phyloP scores from a whole-genome alignment of 1,140 invertebrate species.

The Heliconius himera region DNA sequence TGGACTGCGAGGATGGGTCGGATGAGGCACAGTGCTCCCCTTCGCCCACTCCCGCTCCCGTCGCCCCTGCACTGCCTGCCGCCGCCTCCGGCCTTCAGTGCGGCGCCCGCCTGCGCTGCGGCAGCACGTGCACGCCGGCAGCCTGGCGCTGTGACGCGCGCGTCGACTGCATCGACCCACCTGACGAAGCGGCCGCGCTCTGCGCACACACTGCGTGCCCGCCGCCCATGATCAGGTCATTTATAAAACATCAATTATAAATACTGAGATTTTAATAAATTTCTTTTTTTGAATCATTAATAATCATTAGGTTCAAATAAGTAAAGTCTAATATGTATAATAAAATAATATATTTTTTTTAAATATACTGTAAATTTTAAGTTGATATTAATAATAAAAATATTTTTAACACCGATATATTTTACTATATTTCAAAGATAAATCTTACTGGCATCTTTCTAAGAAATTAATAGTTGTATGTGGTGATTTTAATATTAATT shows the following conservation, averaged over 20 bases:
- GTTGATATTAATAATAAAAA: too few relatives aligned
- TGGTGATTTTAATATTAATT: too few relatives aligned
- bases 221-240: conserved; percentile 72
- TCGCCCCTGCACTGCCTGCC: conserved; percentile 83
- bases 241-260: too few relatives aligned
- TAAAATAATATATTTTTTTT: too few relatives aligned
- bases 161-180: conserved; percentile 85
- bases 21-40: conserved; percentile 85
- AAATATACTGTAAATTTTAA: too few relatives aligned
- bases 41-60: conserved; percentile 64
- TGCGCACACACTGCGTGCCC: conserved; percentile 65
- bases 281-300: too few relatives aligned
- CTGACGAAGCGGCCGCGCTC: conserved; percentile 82
- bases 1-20: conserved; percentile 88
- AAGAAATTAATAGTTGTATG: too few relatives aligned
- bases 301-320: too few relatives aligned
- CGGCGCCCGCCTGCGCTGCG: conserved; percentile 83
- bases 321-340: too few relatives aligned
- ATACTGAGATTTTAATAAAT: too few relatives aligned
- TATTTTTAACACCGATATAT: not conserved
- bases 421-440: not conserved
- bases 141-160: conserved; percentile 85
- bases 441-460: too few relatives aligned
- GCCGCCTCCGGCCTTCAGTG: conserved; percentile 83
- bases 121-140: conserved; percentile 83